Conservation (phyloP, 2,888 invertebrate genomes). For the Hypomecis punctinalis region DNA sequence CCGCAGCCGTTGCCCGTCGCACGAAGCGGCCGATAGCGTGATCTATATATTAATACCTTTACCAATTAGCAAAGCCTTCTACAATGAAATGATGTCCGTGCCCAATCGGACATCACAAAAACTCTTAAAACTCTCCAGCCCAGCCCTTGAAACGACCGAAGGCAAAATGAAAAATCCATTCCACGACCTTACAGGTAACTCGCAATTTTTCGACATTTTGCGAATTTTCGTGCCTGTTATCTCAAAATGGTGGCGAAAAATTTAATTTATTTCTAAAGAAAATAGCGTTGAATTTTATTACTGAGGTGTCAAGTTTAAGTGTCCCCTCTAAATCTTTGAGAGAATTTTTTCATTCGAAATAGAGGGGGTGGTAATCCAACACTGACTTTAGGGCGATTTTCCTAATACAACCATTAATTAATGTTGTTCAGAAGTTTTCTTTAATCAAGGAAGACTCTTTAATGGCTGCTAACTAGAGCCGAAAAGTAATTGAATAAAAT, state of each 20-base stretch:
- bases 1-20: too few relatives aligned
- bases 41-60: too few relatives aligned
- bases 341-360: conserved; percentile 22
- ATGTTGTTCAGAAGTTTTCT: conserved; percentile 30
- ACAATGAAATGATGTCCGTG: too few relatives aligned
- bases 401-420: conserved; percentile 31
- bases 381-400: conserved; percentile 26
- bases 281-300: conserved; percentile 31
- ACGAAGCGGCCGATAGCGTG: too few relatives aligned
- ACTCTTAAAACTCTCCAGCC: neutral
- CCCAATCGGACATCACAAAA: conserved; percentile 15
- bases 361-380: conserved; percentile 24
- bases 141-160: conserved; percentile 40
- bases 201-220: conserved; percentile 19
- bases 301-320: conserved; percentile 30
- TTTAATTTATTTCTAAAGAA: conserved; percentile 28
- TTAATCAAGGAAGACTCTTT: conserved; percentile 26
- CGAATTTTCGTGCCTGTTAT: conserved; percentile 20
- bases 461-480: conserved; percentile 20
- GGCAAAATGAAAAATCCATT: conserved; percentile 48
- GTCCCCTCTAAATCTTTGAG: conserved; percentile 24
- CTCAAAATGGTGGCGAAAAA: conserved; percentile 25
- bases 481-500: conserved; percentile 17
- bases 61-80: too few relatives aligned
- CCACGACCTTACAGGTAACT: conserved; percentile 33